Percentiles rank a stretch among this genome's conserved stretches.
Conservation (phyloP, 53 echinoderm and acorn worm species). For the Arbacia lixula region DNA sequence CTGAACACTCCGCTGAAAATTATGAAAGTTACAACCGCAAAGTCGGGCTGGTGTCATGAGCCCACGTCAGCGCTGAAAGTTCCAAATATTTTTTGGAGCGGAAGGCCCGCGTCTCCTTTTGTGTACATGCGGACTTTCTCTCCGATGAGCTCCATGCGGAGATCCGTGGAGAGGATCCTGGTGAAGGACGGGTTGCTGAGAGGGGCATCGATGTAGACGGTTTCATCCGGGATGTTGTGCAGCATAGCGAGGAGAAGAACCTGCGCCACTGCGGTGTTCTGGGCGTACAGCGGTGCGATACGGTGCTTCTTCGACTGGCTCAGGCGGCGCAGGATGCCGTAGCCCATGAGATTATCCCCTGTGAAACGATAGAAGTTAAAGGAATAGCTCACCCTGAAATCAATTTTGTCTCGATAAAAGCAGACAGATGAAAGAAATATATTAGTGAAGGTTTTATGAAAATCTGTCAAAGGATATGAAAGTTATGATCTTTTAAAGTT, state of each 20-base stretch:
- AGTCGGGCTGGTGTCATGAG: conserved; percentile 8
- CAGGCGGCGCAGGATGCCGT: conserved; percentile 79
- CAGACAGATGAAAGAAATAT: too few relatives aligned
- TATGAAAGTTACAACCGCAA: too few relatives aligned
- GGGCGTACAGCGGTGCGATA: conserved; percentile 85
- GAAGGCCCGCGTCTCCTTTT: conserved; percentile 68
- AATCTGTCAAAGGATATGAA: too few relatives aligned
- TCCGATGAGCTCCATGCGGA: conserved; percentile 80
- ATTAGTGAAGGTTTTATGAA: too few relatives aligned
- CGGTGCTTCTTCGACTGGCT: conserved; percentile 58
- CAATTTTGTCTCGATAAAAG: too few relatives aligned
- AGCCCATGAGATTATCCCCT: conserved; percentile 86
- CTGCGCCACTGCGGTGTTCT: conserved; percentile 85
- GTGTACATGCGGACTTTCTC: conserved; percentile 91
- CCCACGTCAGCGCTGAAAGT: conserved; percentile 70
- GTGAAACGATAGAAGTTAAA: background rate
- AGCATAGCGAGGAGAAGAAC: conserved; percentile 78
- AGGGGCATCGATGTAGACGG: conserved; percentile 80
- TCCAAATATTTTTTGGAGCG: conserved; percentile 82
- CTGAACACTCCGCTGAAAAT: too few relatives aligned
- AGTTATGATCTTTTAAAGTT: too few relatives aligned
- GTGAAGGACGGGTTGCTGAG: conserved; percentile 87
- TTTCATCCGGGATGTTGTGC: conserved; percentile 73
- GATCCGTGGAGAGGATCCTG: conserved; percentile 62
- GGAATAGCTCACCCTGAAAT: too few relatives aligned